Evolutionary conservation across 2,797 vertebrate species (phyloP).

Genomic region (Chaetodon trifasciatus): DNA sequence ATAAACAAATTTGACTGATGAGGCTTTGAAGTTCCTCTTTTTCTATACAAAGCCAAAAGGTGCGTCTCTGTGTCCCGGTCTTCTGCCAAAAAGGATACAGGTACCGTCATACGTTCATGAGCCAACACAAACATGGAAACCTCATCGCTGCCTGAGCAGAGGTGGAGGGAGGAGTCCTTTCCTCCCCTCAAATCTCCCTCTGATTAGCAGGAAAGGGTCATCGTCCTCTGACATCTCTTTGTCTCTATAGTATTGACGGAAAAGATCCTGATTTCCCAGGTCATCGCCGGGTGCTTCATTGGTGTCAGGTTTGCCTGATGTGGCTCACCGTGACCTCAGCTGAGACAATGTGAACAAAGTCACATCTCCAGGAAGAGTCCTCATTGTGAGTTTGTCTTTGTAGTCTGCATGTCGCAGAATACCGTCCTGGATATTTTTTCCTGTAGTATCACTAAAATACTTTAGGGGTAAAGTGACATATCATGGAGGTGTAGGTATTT

Average conservation of each 20-base stretch:
- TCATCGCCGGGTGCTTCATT: constrained; percentile 29
- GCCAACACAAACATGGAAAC: constrained; percentile 83
- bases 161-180: constrained; percentile 78
- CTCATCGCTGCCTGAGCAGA: constrained; percentile 69
- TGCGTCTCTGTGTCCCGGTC: constrained; percentile 38
- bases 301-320: constrained; percentile 56
- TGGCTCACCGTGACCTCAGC: constrained; percentile 52
- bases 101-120: constrained; percentile 52
- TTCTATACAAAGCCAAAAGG: constrained; percentile 32
- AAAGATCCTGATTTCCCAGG: constrained; percentile 77
- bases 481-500: background rate
- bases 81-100: constrained; percentile 72
- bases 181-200: constrained; percentile 65
- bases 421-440: constrained; percentile 41
- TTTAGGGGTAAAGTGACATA: constrained; percentile 9
- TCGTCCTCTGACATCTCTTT: constrained; percentile 81
- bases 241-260: constrained; percentile 77
- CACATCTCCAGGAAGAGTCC: constrained; percentile 80
- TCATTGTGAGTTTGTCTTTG: constrained; percentile 59
- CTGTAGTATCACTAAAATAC: constrained; percentile 43
- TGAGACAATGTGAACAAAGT: constrained; percentile 45
- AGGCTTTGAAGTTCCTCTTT: constrained; percentile 37
- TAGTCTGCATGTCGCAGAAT: constrained; percentile 35
- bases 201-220: constrained; percentile 80
- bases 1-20: constrained; percentile 60